Conservation (phyloP, 1,140 invertebrate genomes). For the Archivesica marissinica region DNA sequence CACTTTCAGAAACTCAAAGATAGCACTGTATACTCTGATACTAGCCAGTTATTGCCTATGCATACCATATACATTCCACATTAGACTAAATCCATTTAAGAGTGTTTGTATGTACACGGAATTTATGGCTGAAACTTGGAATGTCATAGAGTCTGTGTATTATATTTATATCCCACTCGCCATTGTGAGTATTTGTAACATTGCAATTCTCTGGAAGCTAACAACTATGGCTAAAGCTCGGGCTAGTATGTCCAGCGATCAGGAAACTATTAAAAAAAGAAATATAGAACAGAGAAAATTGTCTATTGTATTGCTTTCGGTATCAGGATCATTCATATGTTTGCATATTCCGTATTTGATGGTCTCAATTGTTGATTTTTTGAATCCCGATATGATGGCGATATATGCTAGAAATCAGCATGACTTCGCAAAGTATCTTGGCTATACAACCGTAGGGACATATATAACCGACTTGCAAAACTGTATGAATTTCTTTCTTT, state of each 20-base stretch:
- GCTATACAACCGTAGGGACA: background rate
- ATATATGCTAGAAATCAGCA: background rate
- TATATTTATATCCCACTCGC: background rate
- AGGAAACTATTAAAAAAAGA: constrained; percentile 11
- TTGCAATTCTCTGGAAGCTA: background rate
- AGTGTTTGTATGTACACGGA: background rate
- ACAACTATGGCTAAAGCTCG: constrained; percentile 1
- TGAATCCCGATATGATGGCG: background rate
- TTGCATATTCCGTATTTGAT: background rate
- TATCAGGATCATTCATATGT: background rate
- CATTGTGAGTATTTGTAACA: background rate
- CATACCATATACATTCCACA: background rate
- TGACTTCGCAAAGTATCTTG: background rate
- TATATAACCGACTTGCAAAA: constrained; percentile 2
- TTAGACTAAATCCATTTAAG: background rate
- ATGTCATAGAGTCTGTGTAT: background rate
- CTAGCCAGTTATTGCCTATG: background rate
- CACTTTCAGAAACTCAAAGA: background rate
- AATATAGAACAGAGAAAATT: background rate
- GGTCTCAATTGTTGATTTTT: background rate
- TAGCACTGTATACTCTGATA: background rate
- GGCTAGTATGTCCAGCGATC: background rate
- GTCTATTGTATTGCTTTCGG: background rate
- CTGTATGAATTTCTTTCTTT: constrained; percentile 17
- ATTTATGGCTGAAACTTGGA: background rate